Conservation (phyloP, 2,113 vertebrate species). For the Pachyramphus minor region DNA sequence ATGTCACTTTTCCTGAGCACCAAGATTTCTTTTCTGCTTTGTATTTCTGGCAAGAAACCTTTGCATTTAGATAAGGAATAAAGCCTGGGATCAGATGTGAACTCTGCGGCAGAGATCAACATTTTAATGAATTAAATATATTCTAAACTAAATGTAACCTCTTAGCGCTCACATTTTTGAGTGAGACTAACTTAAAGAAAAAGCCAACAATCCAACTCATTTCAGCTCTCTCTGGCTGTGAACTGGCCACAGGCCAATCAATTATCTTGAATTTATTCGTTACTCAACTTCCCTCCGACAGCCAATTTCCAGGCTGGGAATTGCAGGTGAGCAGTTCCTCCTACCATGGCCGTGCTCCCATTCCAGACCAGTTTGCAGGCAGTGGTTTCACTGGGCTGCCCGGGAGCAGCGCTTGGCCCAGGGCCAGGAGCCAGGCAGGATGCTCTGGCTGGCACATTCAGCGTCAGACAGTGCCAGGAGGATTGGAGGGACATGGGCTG, state of each 20-base stretch:
- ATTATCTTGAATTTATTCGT: constrained; percentile 52
- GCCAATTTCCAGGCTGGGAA: constrained; percentile 25
- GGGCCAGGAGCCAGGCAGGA: not conserved
- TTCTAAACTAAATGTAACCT: constrained; percentile 51
- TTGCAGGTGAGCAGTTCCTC: not conserved
- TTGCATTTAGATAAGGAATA: constrained; percentile 43
- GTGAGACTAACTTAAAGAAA: constrained; percentile 34
- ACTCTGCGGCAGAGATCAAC: constrained; percentile 26
- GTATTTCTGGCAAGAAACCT: constrained; percentile 8
- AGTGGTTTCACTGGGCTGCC: not conserved
- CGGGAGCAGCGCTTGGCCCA: not conserved
- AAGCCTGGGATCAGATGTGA: constrained; percentile 38
- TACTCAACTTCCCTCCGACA: constrained; percentile 4
- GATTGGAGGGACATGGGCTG: not conserved
- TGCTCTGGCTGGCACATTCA: fast-evolving
- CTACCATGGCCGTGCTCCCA: not conserved
- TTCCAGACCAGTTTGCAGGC: not conserved
- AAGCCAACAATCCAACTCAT: constrained; percentile 47
- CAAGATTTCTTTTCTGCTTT: not conserved
- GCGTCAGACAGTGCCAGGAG: not conserved
- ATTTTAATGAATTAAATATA: constrained; percentile 56
- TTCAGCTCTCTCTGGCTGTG: constrained; percentile 27
- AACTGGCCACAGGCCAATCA: constrained; percentile 55
- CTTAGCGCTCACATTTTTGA: constrained; percentile 9
- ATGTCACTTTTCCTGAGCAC: not conserved